These are phyloP conservation scores for Anarrhichthys ocellatus DNA, from an alignment of 2,113 vertebrate genomes.

Conservation along the genomic window DNA sequence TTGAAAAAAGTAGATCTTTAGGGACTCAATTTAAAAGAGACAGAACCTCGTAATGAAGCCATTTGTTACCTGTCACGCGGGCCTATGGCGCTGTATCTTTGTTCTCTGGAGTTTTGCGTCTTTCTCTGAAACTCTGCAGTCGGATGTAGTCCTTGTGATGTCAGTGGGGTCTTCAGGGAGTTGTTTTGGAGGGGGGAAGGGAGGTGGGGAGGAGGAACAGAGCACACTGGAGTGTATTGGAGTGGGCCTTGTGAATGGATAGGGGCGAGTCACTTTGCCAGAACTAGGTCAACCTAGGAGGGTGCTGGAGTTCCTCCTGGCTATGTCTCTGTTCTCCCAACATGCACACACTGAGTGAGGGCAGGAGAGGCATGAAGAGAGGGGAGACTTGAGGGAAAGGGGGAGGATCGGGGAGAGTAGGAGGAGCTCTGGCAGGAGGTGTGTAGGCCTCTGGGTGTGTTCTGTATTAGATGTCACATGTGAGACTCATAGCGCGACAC, in stretches of 20 bases:
- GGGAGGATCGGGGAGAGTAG: constrained; percentile 32
- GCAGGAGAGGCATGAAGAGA: constrained; percentile 27
- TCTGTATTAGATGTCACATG: constrained; percentile 56
- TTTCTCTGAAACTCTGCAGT: constrained; percentile 39
- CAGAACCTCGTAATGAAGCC: constrained; percentile 61
- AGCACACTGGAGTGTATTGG: constrained; percentile 23
- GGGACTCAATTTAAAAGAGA: constrained; percentile 59
- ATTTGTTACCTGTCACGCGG: constrained; percentile 50
- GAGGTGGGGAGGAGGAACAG: background rate
- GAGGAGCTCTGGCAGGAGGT: constrained; percentile 49
- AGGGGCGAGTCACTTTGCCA: constrained; percentile 75
- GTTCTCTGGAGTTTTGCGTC: constrained; percentile 38
- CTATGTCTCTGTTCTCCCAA: constrained; percentile 55
- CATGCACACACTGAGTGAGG: constrained; percentile 8
- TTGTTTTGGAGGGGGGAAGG: constrained; percentile 51
- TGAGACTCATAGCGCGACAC: constrained; percentile 21
- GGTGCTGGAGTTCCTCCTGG: constrained; percentile 75
- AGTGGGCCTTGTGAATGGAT: constrained; percentile 68
- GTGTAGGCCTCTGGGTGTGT: constrained; percentile 34
- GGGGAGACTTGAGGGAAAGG: constrained; percentile 22
- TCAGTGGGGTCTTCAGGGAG: constrained; percentile 43
- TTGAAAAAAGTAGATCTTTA: constrained; percentile 51
- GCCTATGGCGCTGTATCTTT: constrained; percentile 21
- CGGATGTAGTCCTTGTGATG: constrained; percentile 43
- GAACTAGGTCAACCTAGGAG: constrained; percentile 80